Conservation (phyloP, 2,888 invertebrate species). For the Lasioglossum malachurum region DNA sequence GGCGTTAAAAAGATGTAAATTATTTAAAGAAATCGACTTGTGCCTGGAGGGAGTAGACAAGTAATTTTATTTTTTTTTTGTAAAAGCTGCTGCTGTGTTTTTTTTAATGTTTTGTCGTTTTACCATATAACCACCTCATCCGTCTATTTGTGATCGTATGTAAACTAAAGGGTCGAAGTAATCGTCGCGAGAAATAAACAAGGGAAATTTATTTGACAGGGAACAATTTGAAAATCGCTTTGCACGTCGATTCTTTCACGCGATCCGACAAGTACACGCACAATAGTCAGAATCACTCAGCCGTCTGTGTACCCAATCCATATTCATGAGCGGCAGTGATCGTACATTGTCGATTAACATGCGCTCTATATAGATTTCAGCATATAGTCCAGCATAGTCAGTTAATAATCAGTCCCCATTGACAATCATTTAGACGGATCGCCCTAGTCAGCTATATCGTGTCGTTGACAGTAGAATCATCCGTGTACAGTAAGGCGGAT, state of each 20-base stretch:
- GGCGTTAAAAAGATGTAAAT: background rate
- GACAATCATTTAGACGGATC: slow-evolving; percentile 27
- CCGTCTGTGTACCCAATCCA: background rate
- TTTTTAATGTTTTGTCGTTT: too few species aligned
- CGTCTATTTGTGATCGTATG: too few species aligned
- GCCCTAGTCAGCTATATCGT: background rate
- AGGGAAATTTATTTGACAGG: background rate
- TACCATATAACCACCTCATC: too few species aligned
- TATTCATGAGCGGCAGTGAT: slow-evolving; percentile 31
- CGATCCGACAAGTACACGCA: background rate
- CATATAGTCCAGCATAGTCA: slow-evolving; percentile 13
- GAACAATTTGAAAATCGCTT: background rate
- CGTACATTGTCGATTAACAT: slow-evolving; percentile 34
- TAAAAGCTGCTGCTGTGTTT: too few species aligned
- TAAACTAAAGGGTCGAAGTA: background rate
- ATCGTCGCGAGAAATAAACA: background rate
- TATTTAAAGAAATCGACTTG: background rate
- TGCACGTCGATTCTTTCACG: background rate
- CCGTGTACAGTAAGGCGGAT: background rate
- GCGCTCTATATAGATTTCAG: slow-evolving; percentile 19
- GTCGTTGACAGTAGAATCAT: background rate
- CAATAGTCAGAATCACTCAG: background rate
- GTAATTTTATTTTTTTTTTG: too few species aligned
- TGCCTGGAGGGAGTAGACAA: too few species aligned
- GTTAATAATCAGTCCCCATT: slow-evolving; percentile 45